Percentiles rank a stretch among this genome's conserved stretches.
Evolutionary conservation across 1,140 invertebrate genomes (phyloP).

Genomic region (Drosophila ohnishii): DNA sequence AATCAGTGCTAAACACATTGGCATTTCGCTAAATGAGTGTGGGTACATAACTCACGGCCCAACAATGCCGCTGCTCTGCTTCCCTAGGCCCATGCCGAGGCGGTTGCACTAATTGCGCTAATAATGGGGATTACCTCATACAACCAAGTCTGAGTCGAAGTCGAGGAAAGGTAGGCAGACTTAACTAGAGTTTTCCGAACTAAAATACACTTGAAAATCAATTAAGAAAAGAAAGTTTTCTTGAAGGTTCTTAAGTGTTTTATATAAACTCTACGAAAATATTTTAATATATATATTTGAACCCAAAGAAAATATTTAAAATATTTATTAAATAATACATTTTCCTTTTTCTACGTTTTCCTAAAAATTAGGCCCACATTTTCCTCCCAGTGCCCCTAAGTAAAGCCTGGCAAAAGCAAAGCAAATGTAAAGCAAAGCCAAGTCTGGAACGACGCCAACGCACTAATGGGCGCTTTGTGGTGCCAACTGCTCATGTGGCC

Average conservation of each 20-base stretch:
- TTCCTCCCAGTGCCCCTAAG: conserved; percentile 22
- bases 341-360: fast-evolving
- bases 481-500: conserved; percentile 61
- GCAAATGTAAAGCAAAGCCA: conserved; percentile 13
- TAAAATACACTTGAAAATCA: conserved; percentile 1
- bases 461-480: conserved; percentile 69
- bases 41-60: conserved; percentile 53
- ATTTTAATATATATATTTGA: no score
- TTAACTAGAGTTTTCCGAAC: conserved; percentile 17
- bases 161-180: conserved; percentile 32
- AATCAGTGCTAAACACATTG: conserved; percentile 75
- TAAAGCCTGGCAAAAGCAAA: conserved; percentile 32
- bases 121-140: conserved; percentile 75
- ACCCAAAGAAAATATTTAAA: neutral
- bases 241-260: no score
- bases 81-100: conserved; percentile 35
- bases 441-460: conserved; percentile 62
- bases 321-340: neutral
- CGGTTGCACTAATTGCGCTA: conserved; percentile 74
- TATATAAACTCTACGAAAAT: no score
- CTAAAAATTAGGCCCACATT: neutral
- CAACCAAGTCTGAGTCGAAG: neutral
- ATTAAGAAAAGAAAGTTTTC: neutral
- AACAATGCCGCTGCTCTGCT: conserved; percentile 51
- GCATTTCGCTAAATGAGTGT: conserved; percentile 43